Base-by-base conservation (phyloP, 2,797 vertebrate genomes). In the Bradypodion pumilum region DNA sequence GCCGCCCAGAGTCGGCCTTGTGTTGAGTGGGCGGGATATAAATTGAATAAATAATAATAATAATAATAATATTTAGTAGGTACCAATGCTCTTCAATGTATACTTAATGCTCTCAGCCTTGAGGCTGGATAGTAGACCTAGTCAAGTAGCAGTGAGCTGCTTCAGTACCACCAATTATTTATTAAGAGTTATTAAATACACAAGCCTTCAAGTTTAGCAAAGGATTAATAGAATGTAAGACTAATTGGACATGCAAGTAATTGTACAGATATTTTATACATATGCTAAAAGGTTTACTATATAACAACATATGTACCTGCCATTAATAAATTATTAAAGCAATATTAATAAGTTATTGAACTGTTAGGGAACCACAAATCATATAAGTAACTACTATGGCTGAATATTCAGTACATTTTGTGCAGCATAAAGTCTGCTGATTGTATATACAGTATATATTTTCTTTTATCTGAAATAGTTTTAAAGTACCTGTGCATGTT, bases 401-500 rank as follows among this genome's bases (percentile, higher is more conserved):
- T 70, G 27, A 40, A 19, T 52, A 19, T 32, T 81, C 81, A 75
- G 80, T 19, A n/a, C 59, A 25, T 60, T 16, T 3, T 78, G 74
- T 79, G 10, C 8, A 86, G 12, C 16, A 70, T 27, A 40, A 6
- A 68, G 23, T 80, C 1, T 21, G 3, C 2, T 78, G 12, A 4
- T 82, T 82, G 32, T 65, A 19, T 80, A 68, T 86, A 29, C n/a
- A n/a, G n/a, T n/a, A n/a, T n/a, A n/a, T n/a, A n/a, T n/a, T n/a
- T n/a, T n/a, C n/a, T n/a, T n/a, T n/a, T n/a, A n/a, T n/a, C n/a
- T 65, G 23, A 72, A 87, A 62, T 37, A 59, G 80, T 1, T 37
- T 76, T 76, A n/a, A 66, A 83, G 77, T 90, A 95, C 94, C 94
- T 94, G 85, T 82, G 0, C 0, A 1, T 80, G 77, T 88, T 74